Conservation (phyloP, 2,797 vertebrate species). For the Jordanella pulchra region DNA sequence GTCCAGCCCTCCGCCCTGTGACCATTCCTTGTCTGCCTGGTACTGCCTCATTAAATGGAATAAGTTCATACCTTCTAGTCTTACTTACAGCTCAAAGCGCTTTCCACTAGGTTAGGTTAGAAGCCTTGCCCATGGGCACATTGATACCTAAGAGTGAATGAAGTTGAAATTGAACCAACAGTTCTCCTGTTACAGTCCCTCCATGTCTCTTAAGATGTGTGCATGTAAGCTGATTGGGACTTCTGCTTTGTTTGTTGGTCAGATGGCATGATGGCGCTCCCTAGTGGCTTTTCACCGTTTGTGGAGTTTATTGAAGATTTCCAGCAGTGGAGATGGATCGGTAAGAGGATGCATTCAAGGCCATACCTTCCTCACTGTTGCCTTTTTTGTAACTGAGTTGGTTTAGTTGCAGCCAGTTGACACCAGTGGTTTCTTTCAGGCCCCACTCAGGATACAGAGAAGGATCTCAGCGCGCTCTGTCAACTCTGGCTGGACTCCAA, state of each 20-base stretch:
- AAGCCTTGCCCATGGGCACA: too few relatives aligned
- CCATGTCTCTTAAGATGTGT: neutral
- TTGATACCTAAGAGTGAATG: too few relatives aligned
- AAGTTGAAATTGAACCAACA: neutral
- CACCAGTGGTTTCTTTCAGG: slow-evolving; percentile 67
- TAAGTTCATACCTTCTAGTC: too few relatives aligned
- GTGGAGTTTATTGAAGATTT: slow-evolving; percentile 91
- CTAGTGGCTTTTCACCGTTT: slow-evolving; percentile 90
- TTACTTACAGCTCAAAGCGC: too few relatives aligned
- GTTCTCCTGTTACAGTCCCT: neutral
- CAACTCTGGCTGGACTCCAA: slow-evolving; percentile 97
- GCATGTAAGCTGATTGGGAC: neutral
- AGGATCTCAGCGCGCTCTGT: slow-evolving; percentile 91
- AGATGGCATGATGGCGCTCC: slow-evolving; percentile 84
- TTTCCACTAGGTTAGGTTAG: too few relatives aligned
- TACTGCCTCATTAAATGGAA: too few relatives aligned
- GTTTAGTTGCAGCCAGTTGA: slow-evolving; percentile 9
- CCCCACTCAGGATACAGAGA: slow-evolving; percentile 88
- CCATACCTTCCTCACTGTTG: neutral
- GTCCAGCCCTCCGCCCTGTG: too few relatives aligned
- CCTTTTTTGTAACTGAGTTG: neutral
- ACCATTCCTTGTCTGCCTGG: too few relatives aligned
- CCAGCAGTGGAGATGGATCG: slow-evolving; percentile 94
- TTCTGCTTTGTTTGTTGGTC: slow-evolving; percentile 12
- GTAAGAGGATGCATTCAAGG: slow-evolving; percentile 69